These are phyloP conservation scores for Micromys minutus DNA, from an alignment of 2,113 vertebrate species.

Conservation along the genomic window DNA sequence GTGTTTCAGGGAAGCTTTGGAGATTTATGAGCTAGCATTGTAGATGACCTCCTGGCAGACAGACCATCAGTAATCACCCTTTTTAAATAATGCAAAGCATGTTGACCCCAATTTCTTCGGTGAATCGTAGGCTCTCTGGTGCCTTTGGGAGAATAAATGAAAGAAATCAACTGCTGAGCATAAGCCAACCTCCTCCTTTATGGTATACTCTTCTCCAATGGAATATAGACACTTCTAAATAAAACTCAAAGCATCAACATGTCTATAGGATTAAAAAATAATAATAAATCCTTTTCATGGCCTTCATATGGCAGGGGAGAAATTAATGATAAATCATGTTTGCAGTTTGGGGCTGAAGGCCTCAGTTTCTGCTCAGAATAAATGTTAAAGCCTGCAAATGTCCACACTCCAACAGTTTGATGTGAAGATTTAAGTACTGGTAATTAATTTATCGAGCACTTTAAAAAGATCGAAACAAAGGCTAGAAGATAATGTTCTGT, in stretches of 20 bases:
- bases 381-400: background rate
- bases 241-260: conserved; percentile 1
- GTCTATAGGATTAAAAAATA: background rate
- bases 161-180: conserved; percentile 21
- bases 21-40: conserved; percentile 69
- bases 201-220: background rate
- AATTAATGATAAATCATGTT: background rate
- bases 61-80: conserved; percentile 34
- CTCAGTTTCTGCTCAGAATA: background rate
- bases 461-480: conserved; percentile 49
- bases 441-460: conserved; percentile 39
- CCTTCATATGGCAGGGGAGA: background rate
- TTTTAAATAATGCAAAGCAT: conserved; percentile 64
- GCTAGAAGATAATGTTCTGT: background rate
- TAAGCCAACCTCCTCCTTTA: background rate
- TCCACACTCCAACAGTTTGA: background rate
- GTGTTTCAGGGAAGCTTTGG: conserved; percentile 24
- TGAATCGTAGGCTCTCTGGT: background rate
- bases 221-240: background rate
- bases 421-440: conserved; percentile 59
- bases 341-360: background rate
- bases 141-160: conserved; percentile 11
- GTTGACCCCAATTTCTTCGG: conserved; percentile 31
- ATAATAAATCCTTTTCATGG: background rate
- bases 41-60: conserved; percentile 47